phyloP scores from a whole-genome alignment of 2,113 vertebrate species.

The Passer montanus region DNA sequence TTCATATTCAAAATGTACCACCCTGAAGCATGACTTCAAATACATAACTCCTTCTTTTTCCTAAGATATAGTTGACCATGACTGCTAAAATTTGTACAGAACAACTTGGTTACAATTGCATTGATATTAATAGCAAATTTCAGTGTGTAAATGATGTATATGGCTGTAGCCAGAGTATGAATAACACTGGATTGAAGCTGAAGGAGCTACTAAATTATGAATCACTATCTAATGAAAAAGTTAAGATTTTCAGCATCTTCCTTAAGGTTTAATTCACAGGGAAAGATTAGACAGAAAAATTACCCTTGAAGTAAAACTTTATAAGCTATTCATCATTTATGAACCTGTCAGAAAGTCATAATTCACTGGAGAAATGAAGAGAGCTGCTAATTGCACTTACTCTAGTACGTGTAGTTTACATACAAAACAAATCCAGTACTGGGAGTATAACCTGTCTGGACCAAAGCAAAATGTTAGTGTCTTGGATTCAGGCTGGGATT shows the following conservation, averaged over 20 bases:
- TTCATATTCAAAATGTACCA: not conserved
- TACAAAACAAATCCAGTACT: not conserved
- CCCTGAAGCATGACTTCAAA: not conserved
- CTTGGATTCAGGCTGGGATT: not conserved
- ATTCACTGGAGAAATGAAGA: not conserved
- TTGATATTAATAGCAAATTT: not conserved
- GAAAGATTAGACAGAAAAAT: conserved; percentile 2
- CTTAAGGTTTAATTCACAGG: not conserved
- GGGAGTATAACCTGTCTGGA: not conserved
- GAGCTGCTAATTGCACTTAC: not conserved
- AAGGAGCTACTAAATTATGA: conserved; percentile 6
- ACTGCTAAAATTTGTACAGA: not conserved
- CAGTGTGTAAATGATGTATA: not conserved
- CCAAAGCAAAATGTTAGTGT: not conserved
- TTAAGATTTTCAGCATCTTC: not conserved
- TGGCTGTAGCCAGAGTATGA: not conserved
- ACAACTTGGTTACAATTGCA: not conserved
- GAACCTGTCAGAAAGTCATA: not conserved
- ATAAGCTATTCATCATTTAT: not conserved
- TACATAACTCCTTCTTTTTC: not conserved
- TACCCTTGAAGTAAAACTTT: not conserved
- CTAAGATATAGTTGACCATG: not conserved
- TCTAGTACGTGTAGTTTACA: not conserved
- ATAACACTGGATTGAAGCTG: not conserved
- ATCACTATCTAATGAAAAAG: not conserved